Evolutionary conservation across 2,113 vertebrate genomes (phyloP).

Genomic region (Serinus canaria): DNA sequence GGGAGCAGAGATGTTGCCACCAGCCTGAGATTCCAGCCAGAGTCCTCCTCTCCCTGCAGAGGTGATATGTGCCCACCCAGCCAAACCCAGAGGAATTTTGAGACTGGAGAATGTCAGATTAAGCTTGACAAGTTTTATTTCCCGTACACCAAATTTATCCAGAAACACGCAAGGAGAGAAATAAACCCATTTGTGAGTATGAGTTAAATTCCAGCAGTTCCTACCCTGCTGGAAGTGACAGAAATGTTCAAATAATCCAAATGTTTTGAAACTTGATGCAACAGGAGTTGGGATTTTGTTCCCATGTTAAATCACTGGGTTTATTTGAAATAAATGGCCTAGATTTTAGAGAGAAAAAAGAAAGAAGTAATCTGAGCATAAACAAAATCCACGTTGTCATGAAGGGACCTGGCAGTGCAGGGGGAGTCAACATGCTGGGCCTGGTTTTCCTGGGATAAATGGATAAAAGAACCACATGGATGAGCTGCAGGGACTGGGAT

Average conservation of each 20-base stretch:
- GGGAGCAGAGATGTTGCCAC: background rate
- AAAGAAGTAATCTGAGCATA: background rate
- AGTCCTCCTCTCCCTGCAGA: background rate
- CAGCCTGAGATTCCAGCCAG: rapidly evolving
- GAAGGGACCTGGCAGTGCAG: rapidly evolving
- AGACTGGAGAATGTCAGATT: no score
- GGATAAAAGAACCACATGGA: background rate
- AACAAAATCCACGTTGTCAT: background rate
- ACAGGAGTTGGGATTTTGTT: background rate
- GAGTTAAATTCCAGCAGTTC: slow-evolving; percentile 37
- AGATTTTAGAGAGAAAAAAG: background rate
- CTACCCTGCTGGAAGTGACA: slow-evolving; percentile 18
- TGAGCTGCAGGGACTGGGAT: background rate
- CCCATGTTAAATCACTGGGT: background rate
- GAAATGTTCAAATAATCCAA: slow-evolving; percentile 31
- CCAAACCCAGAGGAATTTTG: background rate
- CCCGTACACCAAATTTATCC: background rate
- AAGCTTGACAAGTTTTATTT: background rate
- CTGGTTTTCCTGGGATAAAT: background rate
- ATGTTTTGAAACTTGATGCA: slow-evolving; percentile 32
- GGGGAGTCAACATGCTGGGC: background rate
- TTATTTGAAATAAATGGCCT: background rate
- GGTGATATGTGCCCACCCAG: background rate
- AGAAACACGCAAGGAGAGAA: background rate
- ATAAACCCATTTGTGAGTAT: background rate